Base-by-base conservation (phyloP, 2,888 invertebrate genomes). In the Sinohyriopsis cumingii region DNA sequence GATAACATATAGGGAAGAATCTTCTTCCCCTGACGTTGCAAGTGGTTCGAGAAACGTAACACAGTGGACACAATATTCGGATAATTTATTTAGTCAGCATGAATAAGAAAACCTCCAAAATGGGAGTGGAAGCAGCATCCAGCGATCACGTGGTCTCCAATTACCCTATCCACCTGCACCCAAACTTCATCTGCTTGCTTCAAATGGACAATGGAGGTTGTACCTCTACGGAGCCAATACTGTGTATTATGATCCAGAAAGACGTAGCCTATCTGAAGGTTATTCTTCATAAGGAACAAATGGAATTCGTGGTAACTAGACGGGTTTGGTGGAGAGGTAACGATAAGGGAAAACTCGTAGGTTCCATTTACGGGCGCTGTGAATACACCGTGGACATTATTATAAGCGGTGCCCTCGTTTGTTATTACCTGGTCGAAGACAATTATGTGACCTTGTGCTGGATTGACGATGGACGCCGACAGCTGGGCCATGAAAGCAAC, bases 61-160 rank as follows among this genome's bases (percentile, higher is more conserved):
- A 28, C 28, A 28, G 28, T 28, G 28, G 28, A 28, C 28, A 28
- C 56, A 59, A 59, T 20, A 20, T 25, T 59, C 25, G 59, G 20
- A 6, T 9, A 1, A 12, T 57, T 22, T n/a, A 20, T 57, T 57
- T 55, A 67, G 55, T 67, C 67, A 20, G 62, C 25, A 25, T 53
- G 54, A 67, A 67, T 61, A 19, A 67, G 56, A 25, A 67, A 67
- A 1, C 67, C 67, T 28, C 55, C 45, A 56, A 67, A 67, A 33
- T 56, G 62, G 0, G 61, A 55, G 20, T 67, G 67, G 18, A 61
- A 67, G 33, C 67, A 67, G 28, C 67, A 67, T 18, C 67, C 67
- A 19, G 28, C 62, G 5, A 67, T 20, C 3, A 24, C 55, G 25
- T 61, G 61, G n/a, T 54, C 22, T 4, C 67, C 67, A 7, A 1